Evolutionary conservation across 2,797 vertebrate species (phyloP).

Genomic region (Cuculus canorus): DNA sequence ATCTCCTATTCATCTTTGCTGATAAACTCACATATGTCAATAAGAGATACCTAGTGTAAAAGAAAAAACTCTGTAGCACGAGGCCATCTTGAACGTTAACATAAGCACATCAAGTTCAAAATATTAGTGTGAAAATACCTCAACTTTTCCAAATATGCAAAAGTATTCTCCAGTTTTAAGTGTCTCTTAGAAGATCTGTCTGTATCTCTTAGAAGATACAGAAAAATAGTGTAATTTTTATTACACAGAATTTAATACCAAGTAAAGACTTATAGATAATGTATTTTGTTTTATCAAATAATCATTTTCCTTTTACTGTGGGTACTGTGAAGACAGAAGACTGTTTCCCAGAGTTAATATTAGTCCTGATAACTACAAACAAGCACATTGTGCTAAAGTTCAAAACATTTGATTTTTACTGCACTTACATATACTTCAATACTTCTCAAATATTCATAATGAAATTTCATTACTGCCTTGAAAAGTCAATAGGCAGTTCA

Average conservation of each 20-base stretch:
- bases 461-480: neutral
- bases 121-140: neutral
- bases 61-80: neutral
- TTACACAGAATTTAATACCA: neutral
- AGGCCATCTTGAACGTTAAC: neutral
- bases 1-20: neutral
- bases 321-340: neutral
- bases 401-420: neutral
- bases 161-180: neutral
- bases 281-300: neutral
- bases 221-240: neutral
- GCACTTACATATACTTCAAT: neutral
- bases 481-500: neutral
- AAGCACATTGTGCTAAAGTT: neutral
- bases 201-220: neutral
- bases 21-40: neutral
- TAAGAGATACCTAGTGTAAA: neutral
- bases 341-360: neutral
- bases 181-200: too few relatives aligned
- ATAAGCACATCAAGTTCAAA: neutral
- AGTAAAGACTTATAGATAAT: neutral
- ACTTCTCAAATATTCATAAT: neutral
- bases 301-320: neutral
- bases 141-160: neutral
- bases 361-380: neutral